Base-by-base conservation (phyloP, 2,113 vertebrate genomes). In the Willisornis vidua region DNA sequence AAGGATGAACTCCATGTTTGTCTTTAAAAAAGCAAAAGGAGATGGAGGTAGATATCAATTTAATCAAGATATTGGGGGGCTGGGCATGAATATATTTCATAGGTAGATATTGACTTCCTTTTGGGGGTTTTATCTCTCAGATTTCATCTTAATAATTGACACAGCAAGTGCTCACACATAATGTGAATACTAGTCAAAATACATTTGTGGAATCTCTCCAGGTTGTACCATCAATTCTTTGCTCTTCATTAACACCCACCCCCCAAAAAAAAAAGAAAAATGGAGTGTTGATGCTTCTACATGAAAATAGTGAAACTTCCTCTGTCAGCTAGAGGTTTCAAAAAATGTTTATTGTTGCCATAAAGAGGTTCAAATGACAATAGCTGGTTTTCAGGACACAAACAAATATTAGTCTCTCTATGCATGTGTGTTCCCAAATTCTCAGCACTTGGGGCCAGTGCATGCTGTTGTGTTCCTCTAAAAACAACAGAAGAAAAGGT, bases 351-450 rank as follows among this genome's bases (percentile, higher is more conserved):
- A 5, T 59, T 52, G 6, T 74, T 14, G 72, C 49, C 6, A 10
- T 43, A 62, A 52, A 75, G 24, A 49, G 19, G 7, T 10, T 63
- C 23, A 46, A 45, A 43, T 54, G 35, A 31, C 3, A 37, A 3
- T 15, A 37, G 10, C 19, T 59, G n/a, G 5, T 57, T 55, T 68
- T n/a, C 35, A 31, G 25, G 29, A 59, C 39, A 9, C 12, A 55
- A 4, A 9, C 12, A 55, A 4, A 2, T 25, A 5, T 19, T 9
- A 20, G 6, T 29, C 2, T 62, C 14, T 57, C 28, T 26, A 24
- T 74, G 46, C 52, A 14, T 2, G 0, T 22, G 8, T 7, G 22
- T 19, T 63, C 1, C 1, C 5, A 24, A 41, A 5, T 31, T 74
- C 28, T 90, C 54, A 12, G 33, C 7, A 2, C 33, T 24, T 7